Percentiles rank a stretch among this genome's conserved stretches.
phyloP scores from a whole-genome alignment of 2,113 vertebrate genomes.

The Siphamia tubifer region DNA sequence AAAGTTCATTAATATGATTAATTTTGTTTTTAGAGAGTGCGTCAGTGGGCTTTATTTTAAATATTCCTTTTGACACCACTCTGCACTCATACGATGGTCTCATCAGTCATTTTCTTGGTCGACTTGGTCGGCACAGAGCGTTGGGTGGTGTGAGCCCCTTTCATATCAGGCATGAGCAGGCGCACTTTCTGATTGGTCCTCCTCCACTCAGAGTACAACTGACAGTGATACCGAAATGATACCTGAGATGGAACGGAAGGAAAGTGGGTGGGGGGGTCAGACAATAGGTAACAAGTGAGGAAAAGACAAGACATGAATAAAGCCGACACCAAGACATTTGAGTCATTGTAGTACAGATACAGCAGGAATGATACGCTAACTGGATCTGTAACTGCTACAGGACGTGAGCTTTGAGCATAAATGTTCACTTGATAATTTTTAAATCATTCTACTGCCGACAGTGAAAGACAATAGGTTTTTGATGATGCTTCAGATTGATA shows the following conservation, averaged over 20 bases:
- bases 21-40: constrained; percentile 56
- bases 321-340: constrained; percentile 18
- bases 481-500: background rate
- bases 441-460: background rate
- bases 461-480: background rate
- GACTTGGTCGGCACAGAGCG: constrained; percentile 85
- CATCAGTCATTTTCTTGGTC: constrained; percentile 88
- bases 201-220: constrained; percentile 94
- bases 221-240: constrained; percentile 94
- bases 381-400: background rate
- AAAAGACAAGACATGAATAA: constrained; percentile 22
- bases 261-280: background rate
- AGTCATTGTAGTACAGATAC: constrained; percentile 7
- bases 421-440: background rate
- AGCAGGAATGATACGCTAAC: background rate
- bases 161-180: constrained; percentile 82
- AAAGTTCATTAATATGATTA: constrained; percentile 67
- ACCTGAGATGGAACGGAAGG: constrained; percentile 75
- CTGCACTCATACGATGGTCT: constrained; percentile 87
- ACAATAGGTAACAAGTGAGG: background rate
- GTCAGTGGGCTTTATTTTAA: constrained; percentile 42
- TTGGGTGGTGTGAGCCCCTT: constrained; percentile 76
- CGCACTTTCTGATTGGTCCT: constrained; percentile 94
- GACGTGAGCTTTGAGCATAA: background rate
- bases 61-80: constrained; percentile 43